Evolutionary conservation across 2,113 vertebrate genomes (phyloP).

Genomic region (Vulpes vulpes): DNA sequence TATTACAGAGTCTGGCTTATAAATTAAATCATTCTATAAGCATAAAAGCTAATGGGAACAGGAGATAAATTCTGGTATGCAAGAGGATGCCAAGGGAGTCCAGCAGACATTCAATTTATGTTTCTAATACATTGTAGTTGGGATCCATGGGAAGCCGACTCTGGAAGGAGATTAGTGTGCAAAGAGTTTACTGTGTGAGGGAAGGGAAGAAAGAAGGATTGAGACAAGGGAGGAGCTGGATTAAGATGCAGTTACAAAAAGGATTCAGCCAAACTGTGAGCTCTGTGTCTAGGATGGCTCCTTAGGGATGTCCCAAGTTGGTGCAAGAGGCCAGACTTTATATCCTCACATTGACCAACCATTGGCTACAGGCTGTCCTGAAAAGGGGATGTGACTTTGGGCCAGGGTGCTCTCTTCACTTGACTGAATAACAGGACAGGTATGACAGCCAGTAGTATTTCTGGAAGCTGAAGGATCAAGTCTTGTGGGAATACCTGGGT

Average conservation of each 20-base stretch:
- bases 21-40: slow-evolving; percentile 27
- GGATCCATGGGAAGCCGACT: background rate
- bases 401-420: background rate
- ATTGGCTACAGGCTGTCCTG: background rate
- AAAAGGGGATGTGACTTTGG: no score
- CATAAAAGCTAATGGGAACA: background rate
- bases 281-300: background rate
- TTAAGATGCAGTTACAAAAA: background rate
- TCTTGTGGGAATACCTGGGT: background rate
- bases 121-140: background rate
- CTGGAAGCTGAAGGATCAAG: background rate
- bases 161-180: background rate
- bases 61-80: background rate
- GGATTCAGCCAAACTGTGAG: background rate
- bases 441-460: background rate
- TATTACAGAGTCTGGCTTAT: background rate
- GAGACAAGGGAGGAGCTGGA: background rate
- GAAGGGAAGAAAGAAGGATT: background rate
- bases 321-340: background rate
- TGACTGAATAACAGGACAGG: background rate
- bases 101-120: background rate
- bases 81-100: background rate
- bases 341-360: background rate
- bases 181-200: background rate
- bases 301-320: background rate